These are phyloP conservation scores for Crypturellus undulatus DNA, from an alignment of 2,113 vertebrate genomes.

Conservation along the genomic window DNA sequence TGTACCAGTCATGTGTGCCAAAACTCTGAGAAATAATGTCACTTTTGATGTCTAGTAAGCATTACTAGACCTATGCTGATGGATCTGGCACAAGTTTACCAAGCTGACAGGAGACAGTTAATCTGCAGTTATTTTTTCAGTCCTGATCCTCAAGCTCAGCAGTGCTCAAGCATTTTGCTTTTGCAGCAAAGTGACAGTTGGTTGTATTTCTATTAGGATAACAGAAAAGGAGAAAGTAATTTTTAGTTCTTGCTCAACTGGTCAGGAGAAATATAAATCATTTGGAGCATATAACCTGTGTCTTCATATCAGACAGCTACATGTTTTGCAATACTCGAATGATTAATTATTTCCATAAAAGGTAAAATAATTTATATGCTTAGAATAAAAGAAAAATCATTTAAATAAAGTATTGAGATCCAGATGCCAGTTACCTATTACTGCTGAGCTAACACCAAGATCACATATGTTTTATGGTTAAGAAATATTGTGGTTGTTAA, in stretches of 20 bases:
- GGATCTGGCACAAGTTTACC: rapidly evolving
- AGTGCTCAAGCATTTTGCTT: neutral
- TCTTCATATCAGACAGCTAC: neutral
- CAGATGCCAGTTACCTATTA: neutral
- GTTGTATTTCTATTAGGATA: neutral
- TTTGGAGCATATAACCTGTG: neutral
- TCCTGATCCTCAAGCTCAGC: neutral
- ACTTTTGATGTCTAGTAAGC: neutral
- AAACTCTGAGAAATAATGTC: rapidly evolving
- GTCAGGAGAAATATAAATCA: neutral
- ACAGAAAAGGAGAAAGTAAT: neutral
- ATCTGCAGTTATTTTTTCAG: neutral
- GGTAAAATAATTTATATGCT: neutral
- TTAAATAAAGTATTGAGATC: neutral
- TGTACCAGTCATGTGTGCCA: neutral
- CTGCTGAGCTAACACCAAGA: neutral
- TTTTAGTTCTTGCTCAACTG: neutral
- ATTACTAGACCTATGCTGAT: neutral
- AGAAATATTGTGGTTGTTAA: neutral
- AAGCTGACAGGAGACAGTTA: rapidly evolving
- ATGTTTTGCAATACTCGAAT: neutral
- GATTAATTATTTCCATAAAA: neutral
- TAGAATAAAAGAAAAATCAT: neutral
- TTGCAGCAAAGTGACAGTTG: neutral
- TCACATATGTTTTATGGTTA: neutral